These are phyloP conservation scores for Epirrhoe alternata DNA, from an alignment of 2,888 invertebrate genomes.

Conservation along the genomic window DNA sequence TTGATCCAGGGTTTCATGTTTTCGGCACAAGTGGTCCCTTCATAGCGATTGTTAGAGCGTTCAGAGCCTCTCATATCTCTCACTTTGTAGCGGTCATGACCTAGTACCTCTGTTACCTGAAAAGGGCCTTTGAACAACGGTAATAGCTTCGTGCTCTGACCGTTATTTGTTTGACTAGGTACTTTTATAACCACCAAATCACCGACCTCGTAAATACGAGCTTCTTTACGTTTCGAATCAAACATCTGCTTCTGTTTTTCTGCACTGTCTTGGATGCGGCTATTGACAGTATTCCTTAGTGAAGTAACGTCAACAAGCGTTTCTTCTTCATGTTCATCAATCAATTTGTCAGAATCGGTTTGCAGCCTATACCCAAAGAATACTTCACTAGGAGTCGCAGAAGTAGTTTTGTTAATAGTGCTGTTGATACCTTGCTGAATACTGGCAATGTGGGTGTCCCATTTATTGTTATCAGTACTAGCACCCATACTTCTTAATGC, in stretches of 20 bases:
- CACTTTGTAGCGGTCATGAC: not conserved
- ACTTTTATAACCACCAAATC: not conserved
- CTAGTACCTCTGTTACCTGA: not conserved
- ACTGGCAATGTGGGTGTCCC: not conserved
- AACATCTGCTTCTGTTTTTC: not conserved
- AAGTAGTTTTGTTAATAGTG: slow-evolving; percentile 8
- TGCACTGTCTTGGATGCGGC: not conserved
- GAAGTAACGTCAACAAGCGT: slow-evolving; percentile 1
- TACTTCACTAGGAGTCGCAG: slow-evolving; percentile 2
- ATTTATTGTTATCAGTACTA: slow-evolving; percentile 3
- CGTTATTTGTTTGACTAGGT: not conserved
- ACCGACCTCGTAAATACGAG: not conserved
- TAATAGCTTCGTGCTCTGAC: not conserved
- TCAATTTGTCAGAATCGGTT: not conserved
- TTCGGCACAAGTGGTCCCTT: not conserved
- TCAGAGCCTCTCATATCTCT: not conserved
- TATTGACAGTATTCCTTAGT: not conserved
- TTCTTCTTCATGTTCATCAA: not conserved
- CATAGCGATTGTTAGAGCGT: not conserved
- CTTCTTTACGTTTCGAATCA: not conserved
- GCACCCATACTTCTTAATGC: not conserved
- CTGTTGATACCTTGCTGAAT: slow-evolving; percentile 6
- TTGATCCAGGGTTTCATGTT: not conserved
- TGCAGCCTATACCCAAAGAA: slow-evolving; percentile 4
- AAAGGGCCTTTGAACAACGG: not conserved